Evolutionary conservation across 2,888 invertebrate genomes (phyloP), one percentile per base, ranked within the genome.

Genomic region (Habroteleia sp.): DNA sequence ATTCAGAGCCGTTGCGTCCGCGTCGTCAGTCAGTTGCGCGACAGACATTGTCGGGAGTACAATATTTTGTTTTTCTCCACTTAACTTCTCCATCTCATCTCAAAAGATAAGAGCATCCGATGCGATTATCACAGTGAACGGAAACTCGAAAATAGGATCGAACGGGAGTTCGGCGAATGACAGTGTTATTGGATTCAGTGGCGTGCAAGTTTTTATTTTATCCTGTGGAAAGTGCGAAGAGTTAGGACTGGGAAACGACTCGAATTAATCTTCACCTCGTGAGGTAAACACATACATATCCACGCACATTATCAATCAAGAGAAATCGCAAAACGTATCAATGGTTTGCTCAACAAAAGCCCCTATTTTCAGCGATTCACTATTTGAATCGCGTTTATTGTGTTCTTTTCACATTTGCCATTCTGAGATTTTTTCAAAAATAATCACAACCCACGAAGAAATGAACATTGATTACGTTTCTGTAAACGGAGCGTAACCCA

Each of bases 191-290:
- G 56, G 33, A 11, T 52, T 54, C 48, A 74, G 73, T 66, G 73
- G 54, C 63, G 71, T 63, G 72, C 65, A 48, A 52, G 54, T 74
- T 74, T 73, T 66, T 74, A 23, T 62, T 74, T 68, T 39, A 41
- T 50, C 52, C 25, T 41, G 23, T 17, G 23, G 48, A 20, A 29
- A 54, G 68, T 62, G 37, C 33, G 17, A 8, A 8, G 10, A 33
- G 41, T 6, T 29, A 23, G 60, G 25, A 56, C 48, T 56, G 35
- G 48, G 25, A 29, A 56, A 41, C 41, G 27, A 25, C 52, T 41
- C 46, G 25, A 39, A 42, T 56, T 56, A 23, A 48, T 65, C 58
- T 63, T 62, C 63, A 58, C 63, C 63, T 74, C 50, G 35, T 20
- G 35, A 74, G 68, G 74, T 74, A 74, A 69, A 63, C 52, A 33